Conservation (phyloP, 2,888 invertebrate genomes). For the Diaphora mendica region DNA sequence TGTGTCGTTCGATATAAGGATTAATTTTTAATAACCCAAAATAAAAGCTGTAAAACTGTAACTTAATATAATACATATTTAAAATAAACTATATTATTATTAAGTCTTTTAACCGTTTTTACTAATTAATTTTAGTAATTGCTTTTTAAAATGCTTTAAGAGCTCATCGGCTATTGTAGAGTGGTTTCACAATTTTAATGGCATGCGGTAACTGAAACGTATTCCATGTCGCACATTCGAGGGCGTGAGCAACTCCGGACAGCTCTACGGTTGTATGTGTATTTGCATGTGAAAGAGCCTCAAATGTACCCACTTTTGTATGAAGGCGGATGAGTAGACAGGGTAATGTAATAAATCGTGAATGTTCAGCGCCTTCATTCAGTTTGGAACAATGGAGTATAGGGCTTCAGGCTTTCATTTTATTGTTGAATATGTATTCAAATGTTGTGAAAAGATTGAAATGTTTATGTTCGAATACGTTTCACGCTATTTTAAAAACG, state of each 20-base stretch:
- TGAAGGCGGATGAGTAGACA: slow-evolving; percentile 59
- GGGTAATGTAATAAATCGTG: slow-evolving; percentile 57
- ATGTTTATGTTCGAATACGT: background rate
- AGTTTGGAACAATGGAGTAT: slow-evolving; percentile 32
- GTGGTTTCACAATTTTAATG: slow-evolving; percentile 55
- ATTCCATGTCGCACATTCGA: slow-evolving; percentile 68
- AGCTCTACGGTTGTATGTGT: slow-evolving; percentile 51
- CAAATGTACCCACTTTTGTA: slow-evolving; percentile 58
- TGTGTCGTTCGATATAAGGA: background rate
- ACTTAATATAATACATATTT: background rate
- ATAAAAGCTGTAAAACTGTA: background rate
- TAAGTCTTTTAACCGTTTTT: background rate
- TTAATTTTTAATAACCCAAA: background rate
- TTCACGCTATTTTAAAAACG: background rate
- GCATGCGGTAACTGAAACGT: slow-evolving; percentile 77
- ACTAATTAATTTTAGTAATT: background rate
- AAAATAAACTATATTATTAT: background rate
- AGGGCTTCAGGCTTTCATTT: slow-evolving; percentile 12
- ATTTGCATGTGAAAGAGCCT: slow-evolving; percentile 77
- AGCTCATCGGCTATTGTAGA: background rate
- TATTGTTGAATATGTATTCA: slow-evolving; percentile 16
- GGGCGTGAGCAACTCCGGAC: slow-evolving; percentile 30
- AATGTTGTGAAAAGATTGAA: slow-evolving; percentile 3
- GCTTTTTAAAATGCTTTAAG: background rate
- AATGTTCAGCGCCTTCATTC: slow-evolving; percentile 48